Base-by-base conservation (phyloP, 2,797 vertebrate genomes). In the Peromyscus attwateri region DNA sequence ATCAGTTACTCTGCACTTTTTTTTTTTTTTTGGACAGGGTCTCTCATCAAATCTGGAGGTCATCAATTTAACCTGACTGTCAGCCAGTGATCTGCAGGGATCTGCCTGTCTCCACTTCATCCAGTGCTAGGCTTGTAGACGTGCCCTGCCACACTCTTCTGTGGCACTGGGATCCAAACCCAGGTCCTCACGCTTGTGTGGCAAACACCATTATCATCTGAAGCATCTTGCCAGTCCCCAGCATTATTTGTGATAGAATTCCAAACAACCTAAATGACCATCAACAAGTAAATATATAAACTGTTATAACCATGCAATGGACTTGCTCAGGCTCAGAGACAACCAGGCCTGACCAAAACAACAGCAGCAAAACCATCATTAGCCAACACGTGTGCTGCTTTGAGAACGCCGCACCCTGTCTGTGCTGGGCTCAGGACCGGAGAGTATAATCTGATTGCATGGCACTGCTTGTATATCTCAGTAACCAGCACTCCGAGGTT, bases 401-500 rank as follows among this genome's bases (percentile, higher is more conserved):
- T 34, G 13, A 29, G 81, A 92, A 89, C 29, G 57, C 57, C 52
- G 82, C 88, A 21, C 49, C 55, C 25, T 46, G 10, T 31, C 57
- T 89, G 8, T 79, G 82, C 23, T 34, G 37, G 46, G 27, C 70
- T 71, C 73, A 27, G 84, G 34, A 83, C 34, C 46, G 57, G 40
- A 83, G 55, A 68, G n/a, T 71, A n/a, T 37, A 31, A 68, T 64
- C 60, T 16, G 19, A 52, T 25, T 29, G 40, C 2, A 2, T n/a
- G 89, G 40, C 31, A 31, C 52, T 64, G 43, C 66, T 73, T 80
- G 3, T 75, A 27, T 64, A 7, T 76, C 57, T 71, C 83, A 87
- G 82, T 37, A 95, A 57, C 73, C 17, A 89, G 49, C 76, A 52
- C 62, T 92, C 93, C 7, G 46, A 70, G 82, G 43, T 57, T 92